Evolutionary conservation across 1,140 invertebrate species (phyloP).

Genomic region (Drosophila orosa): DNA sequence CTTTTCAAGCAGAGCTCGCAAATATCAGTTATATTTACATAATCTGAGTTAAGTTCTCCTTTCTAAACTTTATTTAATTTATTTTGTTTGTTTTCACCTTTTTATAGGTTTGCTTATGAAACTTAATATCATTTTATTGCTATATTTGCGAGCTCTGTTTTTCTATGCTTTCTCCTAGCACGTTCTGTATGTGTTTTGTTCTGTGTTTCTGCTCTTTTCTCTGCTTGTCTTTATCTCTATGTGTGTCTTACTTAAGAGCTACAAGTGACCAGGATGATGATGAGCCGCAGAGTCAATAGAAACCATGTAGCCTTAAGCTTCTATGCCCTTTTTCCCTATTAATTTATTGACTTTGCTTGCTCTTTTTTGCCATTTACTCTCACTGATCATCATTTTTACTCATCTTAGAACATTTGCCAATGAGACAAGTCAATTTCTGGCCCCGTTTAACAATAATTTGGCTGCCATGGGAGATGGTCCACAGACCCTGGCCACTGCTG

Average conservation of each 20-base stretch:
- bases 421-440: conserved; percentile 90
- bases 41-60: too few species aligned
- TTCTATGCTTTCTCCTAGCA: conserved; percentile 6
- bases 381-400: conserved; percentile 22
- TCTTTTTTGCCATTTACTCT: conserved; percentile 2
- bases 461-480: conserved; percentile 58
- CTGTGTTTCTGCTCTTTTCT: conserved; percentile 65
- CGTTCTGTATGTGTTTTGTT: conserved; percentile 47
- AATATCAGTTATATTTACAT: background rate
- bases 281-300: conserved; percentile 64
- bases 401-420: conserved; percentile 88
- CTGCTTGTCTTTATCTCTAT: conserved; percentile 30
- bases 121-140: too few species aligned
- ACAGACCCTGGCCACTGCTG: conserved; percentile 54
- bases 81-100: too few species aligned
- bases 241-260: conserved; percentile 47
- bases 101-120: too few species aligned
- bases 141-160: conserved; percentile 4
- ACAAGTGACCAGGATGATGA: conserved; percentile 51
- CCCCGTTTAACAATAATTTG: conserved; percentile 87
- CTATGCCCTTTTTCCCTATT: conserved; percentile 8
- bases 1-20: background rate
- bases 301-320: conserved; percentile 52
- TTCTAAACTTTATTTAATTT: too few species aligned
- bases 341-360: conserved; percentile 25